Percentiles rank a stretch among this genome's conserved stretches.
These are phyloP conservation scores for Muscicapa comitata DNA, from an alignment of 2,797 vertebrate species.

Conservation along the genomic window DNA sequence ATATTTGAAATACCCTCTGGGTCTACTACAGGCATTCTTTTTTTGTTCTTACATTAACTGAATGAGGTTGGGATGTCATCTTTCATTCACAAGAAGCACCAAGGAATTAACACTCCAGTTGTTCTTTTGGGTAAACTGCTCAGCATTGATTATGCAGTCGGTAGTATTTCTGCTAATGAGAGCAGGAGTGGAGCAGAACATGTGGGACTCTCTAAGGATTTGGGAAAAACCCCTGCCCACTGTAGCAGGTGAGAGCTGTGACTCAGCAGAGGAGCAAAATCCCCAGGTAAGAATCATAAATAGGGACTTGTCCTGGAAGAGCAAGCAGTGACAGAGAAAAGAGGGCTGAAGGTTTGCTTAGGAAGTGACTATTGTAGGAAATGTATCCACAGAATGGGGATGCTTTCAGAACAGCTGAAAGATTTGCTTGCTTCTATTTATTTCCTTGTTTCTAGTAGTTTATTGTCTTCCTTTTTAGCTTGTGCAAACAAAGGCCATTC, in stretches of 20 bases:
- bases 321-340: not conserved
- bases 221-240: not conserved
- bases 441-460: not conserved
- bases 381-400: not conserved
- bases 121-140: conserved; percentile 5
- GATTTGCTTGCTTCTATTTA: not conserved
- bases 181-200: not conserved
- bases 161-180: not conserved
- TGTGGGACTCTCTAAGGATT: not conserved
- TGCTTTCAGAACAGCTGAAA: not conserved
- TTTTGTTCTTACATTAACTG: conserved; percentile 11
- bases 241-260: not conserved
- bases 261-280: not conserved
- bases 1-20: conserved; percentile 39
- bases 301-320: not conserved
- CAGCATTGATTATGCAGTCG: not conserved
- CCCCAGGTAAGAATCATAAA: not conserved
- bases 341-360: not conserved
- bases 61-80: not conserved
- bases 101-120: not conserved
- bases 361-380: not conserved
- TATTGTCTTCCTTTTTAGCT: not conserved
- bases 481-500: not conserved
- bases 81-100: not conserved
- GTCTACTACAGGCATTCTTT: not conserved